Evolutionary conservation across 2,888 invertebrate species (phyloP), one percentile per base, ranked within the genome.

Genomic region (Hoplodrina blanda): DNA sequence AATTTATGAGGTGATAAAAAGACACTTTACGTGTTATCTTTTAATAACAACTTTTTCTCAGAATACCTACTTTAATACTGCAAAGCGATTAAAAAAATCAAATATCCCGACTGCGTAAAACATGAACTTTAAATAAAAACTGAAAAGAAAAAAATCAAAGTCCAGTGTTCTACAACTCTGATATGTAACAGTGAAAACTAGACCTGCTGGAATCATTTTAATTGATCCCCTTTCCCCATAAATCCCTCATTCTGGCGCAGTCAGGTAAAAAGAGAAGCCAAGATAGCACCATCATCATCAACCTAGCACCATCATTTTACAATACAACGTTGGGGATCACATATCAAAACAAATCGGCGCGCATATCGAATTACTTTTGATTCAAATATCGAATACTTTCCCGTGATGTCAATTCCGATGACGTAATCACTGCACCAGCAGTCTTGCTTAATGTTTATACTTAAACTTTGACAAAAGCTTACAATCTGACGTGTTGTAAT

Each of bases 401-500:
- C 52, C 19, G 78, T 87, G 83, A 88, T 78, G 78, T 84, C 81
- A 82, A 84, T 86, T 84, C 88, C 90, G 91, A 93, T 92, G 92
- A 91, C 91, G 74, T 71, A 72, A 81, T 62, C 73, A 69, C 61
- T 74, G 62, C 73, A 77, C 57, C 62, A 68, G 55, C 71, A 75
- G 25, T 81, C 78, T 64, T 62, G 61, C 20, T 69, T 91, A 91
- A 93, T 93, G 91, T 91, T 90, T 91, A 91, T 91, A 91, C 88
- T 89, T 89, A 81, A 89, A 91, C 91, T 87, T 91, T 90, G 91
- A 94, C 93, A 94, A 94, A 94, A 94, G 93, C 91, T 92, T 90
- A 94, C 91, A 92, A 94, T 92, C 90, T 90, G 91, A 93, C 94
- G 93, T 94, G 93, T 94, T 93, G 94, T 94, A 94, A 94, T 92